Evolutionary conservation across 1,140 invertebrate genomes (phyloP).

Genomic region (Brachionus paranguensis): DNA sequence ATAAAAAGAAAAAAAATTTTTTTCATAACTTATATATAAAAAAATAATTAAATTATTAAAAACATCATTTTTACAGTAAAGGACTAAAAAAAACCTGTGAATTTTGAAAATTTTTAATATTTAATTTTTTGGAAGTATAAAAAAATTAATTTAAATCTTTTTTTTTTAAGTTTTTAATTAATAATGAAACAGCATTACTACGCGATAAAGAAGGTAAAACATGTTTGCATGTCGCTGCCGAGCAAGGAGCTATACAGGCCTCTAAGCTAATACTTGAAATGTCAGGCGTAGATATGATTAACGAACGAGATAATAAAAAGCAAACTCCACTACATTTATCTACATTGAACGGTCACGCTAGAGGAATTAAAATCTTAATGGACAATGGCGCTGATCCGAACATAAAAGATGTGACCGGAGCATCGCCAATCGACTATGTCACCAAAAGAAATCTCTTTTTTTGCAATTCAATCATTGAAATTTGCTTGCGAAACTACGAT

Average conservation of each 20-base stretch:
- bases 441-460: conserved; percentile 26
- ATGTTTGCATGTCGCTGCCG: conserved; percentile 42
- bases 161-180: conserved; percentile 40
- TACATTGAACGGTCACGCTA: conserved; percentile 52
- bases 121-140: no score
- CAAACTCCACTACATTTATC: conserved; percentile 52
- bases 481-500: not conserved
- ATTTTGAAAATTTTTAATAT: no score
- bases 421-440: conserved; percentile 22
- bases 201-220: conserved; percentile 42
- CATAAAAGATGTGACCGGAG: not conserved
- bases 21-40: no score
- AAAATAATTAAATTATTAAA: no score
- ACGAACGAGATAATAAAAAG: conserved; percentile 48
- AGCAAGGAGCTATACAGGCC: conserved; percentile 46
- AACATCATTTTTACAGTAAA: no score
- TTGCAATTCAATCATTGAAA: conserved; percentile 26
- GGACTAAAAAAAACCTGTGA: no score
- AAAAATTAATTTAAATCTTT: not conserved
- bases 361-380: conserved; percentile 53
- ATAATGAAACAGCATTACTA: conserved; percentile 31
- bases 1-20: no score
- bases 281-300: conserved; percentile 45
- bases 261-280: conserved; percentile 52
- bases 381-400: conserved; percentile 44